Evolutionary conservation across 2,113 vertebrate genomes (phyloP), one percentile per base, ranked within the genome.

Genomic region (Phaethon lepturus): DNA sequence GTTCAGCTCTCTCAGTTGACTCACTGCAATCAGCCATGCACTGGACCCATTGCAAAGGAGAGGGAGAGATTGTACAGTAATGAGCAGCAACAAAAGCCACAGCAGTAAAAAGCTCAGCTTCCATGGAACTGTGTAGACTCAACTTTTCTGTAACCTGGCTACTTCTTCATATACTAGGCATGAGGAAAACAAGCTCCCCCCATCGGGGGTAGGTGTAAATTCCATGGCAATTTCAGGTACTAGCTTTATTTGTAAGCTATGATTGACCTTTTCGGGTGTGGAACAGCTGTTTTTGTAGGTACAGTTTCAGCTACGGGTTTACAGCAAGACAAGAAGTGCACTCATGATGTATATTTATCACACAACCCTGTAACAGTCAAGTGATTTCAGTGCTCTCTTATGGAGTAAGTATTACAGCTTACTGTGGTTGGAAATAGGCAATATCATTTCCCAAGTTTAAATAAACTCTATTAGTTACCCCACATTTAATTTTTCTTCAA

Each of bases 401-500:
- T 1, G 14, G 33, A 47, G 5, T 29, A 79, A 75, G 19, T 49
- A 76, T 66, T 71, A 72, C 69, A 85, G 14, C 26, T 78, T 75
- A 40, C 24, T 53, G 35, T 53, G 24, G 69, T 68, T 75, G 29
- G 31, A 77, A 95, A 80, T 29, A 42, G 15, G 35, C 47, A 67
- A 49, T 71, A 67, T 26, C 59, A 64, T 66, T 86, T 74, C 60
- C 9, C 45, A 78, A 63, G 33, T 81, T 93, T 82, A 77, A 8
- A 4, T 88, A 79, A 86, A 96, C 66, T 81, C 67, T 68, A 53
- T 76, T 91, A 85, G 78, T 58, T 88, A 62, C 18, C 29, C 33
- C 45, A 88, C 35, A 88, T 86, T 78, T 78, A 77, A 22, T 72
- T 91, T 84, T 91, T 86, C 74, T 92, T 74, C 45, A 47, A 73